Percentiles rank a stretch among this genome's conserved stretches.
These are phyloP conservation scores for Anhinga anhinga DNA, from an alignment of 2,113 vertebrate genomes.

Conservation along the genomic window DNA sequence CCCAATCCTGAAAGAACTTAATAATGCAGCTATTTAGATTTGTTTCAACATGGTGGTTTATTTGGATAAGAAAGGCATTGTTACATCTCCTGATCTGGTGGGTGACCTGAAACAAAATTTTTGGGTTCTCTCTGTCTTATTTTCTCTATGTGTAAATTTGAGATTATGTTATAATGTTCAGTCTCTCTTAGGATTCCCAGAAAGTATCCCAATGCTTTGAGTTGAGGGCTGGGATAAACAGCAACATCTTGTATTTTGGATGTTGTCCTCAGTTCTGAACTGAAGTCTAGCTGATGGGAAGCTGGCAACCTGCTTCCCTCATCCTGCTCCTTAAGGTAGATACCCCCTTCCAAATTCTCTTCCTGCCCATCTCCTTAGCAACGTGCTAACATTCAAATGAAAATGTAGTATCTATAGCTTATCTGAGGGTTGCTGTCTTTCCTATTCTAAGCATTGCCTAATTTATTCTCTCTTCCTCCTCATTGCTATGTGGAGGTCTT, in stretches of 20 bases:
- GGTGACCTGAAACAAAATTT: background rate
- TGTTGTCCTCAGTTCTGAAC: background rate
- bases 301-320: background rate
- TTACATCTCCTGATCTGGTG: background rate
- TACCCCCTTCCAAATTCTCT: background rate
- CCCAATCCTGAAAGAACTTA: background rate
- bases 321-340: background rate
- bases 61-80: background rate
- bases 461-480: slow-evolving; percentile 5
- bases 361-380: slow-evolving; percentile 24
- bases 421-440: slow-evolving; percentile 1
- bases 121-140: background rate
- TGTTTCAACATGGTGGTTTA: background rate
- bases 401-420: background rate
- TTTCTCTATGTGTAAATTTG: background rate
- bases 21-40: background rate
- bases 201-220: background rate
- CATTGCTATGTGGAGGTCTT: background rate
- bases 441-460: slow-evolving; percentile 9
- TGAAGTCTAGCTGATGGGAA: background rate
- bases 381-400: background rate
- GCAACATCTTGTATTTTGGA: background rate
- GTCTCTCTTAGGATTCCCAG: background rate
- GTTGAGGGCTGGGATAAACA: background rate
- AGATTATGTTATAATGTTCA: background rate